phyloP scores from a whole-genome alignment of 2,113 vertebrate species.

The Engystomops pustulosus region DNA sequence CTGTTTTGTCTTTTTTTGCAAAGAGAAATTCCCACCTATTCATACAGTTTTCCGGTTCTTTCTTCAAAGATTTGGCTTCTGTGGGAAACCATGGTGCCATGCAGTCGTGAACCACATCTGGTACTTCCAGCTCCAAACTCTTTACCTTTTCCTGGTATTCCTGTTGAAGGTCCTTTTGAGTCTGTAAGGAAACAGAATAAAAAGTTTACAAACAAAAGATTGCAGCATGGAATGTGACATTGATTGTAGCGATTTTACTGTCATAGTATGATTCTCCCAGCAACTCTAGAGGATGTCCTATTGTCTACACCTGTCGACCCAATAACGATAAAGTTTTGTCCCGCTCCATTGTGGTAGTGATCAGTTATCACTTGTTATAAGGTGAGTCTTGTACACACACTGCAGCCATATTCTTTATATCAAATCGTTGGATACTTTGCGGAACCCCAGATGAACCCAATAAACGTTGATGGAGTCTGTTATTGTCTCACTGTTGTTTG shows the following conservation, averaged over 20 bases:
- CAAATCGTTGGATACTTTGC: no score
- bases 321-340: no score
- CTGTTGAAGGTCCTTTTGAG: slow-evolving; percentile 76
- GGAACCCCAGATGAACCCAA: no score
- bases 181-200: slow-evolving; percentile 69
- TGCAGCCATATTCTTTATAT: no score
- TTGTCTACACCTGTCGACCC: no score
- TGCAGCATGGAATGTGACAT: no score
- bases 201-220: neutral
- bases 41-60: neutral
- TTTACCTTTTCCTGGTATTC: slow-evolving; percentile 80
- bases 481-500: no score
- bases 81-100: slow-evolving; percentile 71
- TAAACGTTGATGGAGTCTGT: no score
- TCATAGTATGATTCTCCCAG: neutral
- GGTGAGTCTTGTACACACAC: no score
- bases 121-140: slow-evolving; percentile 75
- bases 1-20: neutral
- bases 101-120: slow-evolving; percentile 76
- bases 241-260: neutral
- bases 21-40: slow-evolving; percentile 38
- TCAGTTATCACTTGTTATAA: no score
- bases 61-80: slow-evolving; percentile 63
- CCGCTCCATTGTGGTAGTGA: no score
- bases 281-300: neutral